Evolutionary conservation across 2,113 vertebrate genomes (phyloP), one percentile per base, ranked within the genome.

Genomic region (Hassar affinis): DNA sequence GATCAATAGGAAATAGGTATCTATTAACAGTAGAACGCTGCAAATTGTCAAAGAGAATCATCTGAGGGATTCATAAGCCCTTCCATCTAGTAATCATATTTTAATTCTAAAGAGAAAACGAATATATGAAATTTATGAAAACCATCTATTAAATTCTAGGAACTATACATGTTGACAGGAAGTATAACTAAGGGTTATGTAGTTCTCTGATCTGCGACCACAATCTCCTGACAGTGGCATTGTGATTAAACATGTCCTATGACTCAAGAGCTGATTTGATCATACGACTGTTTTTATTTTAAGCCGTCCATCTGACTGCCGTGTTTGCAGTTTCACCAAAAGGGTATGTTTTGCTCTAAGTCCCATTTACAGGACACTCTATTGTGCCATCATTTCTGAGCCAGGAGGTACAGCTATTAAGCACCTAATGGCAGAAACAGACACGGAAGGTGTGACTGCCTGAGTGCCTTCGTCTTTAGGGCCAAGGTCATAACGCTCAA

Each of bases 401-500:
- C 88, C 82, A 87, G 51, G 59, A 81, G 75, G 72, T 61, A 82
- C 79, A 84, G 84, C 84, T 61, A n/a, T 90, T 89, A 89, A 90
- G 56, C 90, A 89, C 90, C 83, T 97, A 94, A 97, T 97, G 93
- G 90, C 93, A 95, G 94, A 96, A 97, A 95, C 96, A 97, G 96
- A 96, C 89, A 88, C 89, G 81, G 85, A 82, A 91, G 83, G 88
- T 96, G 94, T 95, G 95, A 90, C 79, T 91, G 89, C 93, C 93
- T 94, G 61, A 94, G 93, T 94, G 94, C 92, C 93, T 90, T 91
- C 94, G 94, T 93, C 94, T 89, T 86, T 90, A 91, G 82, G 91
- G 87, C 91, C 87, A 88, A 88, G 92, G 92, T 92, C 94, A 75
- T 84, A 87, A 91, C 85, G 90, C 90, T 91, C 93, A 84, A 0